Percentiles rank a stretch among this genome's conserved stretches.
phyloP scores from a whole-genome alignment of 1,140 invertebrate species.

The Proctacanthus coquilletti region DNA sequence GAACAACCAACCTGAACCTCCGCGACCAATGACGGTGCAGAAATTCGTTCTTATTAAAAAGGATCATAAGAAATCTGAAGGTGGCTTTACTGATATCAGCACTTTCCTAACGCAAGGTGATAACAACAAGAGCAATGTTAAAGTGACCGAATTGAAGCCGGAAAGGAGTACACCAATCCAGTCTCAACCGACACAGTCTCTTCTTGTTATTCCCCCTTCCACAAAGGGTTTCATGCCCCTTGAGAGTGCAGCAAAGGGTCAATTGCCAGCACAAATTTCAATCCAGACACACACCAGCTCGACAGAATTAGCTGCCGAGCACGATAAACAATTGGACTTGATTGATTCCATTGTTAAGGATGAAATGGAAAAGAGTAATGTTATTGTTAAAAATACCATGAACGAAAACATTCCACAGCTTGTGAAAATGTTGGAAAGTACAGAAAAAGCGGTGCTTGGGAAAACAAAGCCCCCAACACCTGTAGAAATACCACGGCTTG shows the following conservation, averaged over 20 bases:
- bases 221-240: constrained; percentile 22
- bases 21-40: no score
- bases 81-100: constrained; percentile 24
- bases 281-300: constrained; percentile 26
- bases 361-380: constrained; percentile 16
- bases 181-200: no score
- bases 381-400: constrained; percentile 9
- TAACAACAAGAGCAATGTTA: background rate
- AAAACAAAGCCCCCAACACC: background rate
- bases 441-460: constrained; percentile 13
- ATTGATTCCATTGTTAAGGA: constrained; percentile 23
- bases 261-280: constrained; percentile 22
- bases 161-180: no score
- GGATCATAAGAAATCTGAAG: no score
- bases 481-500: no score
- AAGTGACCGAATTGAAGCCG: background rate
- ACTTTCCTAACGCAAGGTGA: constrained; percentile 12
- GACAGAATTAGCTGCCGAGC: constrained; percentile 21
- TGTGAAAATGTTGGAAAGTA: constrained; percentile 27
- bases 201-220: no score
- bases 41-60: no score
- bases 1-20: no score
- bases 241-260: constrained; percentile 23
- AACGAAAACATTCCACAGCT: constrained; percentile 25
- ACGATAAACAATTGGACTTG: constrained; percentile 27